Evolutionary conservation across 2,888 invertebrate genomes (phyloP).

Genomic region (Plagodis dolabraria): DNA sequence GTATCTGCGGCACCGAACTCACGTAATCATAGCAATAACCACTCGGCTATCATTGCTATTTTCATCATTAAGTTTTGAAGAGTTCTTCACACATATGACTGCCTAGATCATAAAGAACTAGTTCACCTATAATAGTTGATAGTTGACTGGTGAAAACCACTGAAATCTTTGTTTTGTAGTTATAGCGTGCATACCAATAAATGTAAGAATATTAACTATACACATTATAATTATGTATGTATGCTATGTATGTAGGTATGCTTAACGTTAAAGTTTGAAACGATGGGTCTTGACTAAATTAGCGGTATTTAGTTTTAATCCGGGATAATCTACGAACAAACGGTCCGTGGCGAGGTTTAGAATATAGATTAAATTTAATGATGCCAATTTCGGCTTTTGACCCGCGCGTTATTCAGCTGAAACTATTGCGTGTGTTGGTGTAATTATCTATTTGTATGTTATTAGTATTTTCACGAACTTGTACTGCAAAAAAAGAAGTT

Average conservation of each 20-base stretch:
- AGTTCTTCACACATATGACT: no score
- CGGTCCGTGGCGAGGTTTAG: conserved; percentile 60
- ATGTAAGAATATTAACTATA: no score
- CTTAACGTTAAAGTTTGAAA: conserved; percentile 37
- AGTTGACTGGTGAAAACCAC: no score
- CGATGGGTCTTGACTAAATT: conserved; percentile 55
- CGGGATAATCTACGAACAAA: conserved; percentile 66
- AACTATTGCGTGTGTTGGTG: conserved; percentile 1
- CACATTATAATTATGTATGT: no score
- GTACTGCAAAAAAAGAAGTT: background rate
- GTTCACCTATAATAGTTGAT: no score
- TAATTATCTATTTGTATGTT: conserved; percentile 1
- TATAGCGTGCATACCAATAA: no score
- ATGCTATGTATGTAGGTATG: conserved; percentile 3
- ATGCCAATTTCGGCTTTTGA: conserved; percentile 66
- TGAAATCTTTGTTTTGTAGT: no score
- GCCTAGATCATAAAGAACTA: no score
- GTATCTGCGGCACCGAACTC: no score
- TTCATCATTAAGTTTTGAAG: no score
- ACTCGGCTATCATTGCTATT: no score
- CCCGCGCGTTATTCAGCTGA: conserved; percentile 51
- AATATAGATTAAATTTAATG: conserved; percentile 77
- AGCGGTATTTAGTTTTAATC: conserved; percentile 69
- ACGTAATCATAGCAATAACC: no score
- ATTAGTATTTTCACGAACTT: background rate